Conservation (phyloP, 2,888 invertebrate species). For the Empis stercorea region DNA sequence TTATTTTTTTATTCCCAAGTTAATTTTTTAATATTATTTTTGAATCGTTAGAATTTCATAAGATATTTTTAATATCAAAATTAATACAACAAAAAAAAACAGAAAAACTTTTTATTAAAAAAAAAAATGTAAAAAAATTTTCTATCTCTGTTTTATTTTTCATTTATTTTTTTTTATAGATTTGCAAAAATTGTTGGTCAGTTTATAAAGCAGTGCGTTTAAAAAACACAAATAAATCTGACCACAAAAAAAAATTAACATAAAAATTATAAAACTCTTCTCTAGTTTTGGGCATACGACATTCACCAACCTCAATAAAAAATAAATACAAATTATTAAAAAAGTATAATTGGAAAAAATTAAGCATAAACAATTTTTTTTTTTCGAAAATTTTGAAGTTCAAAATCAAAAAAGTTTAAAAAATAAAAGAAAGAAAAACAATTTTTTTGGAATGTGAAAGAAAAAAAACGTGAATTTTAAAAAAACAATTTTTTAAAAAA, state of each 20-base stretch:
- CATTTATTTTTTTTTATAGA: too few relatives aligned
- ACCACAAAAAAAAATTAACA: constrained; percentile 7
- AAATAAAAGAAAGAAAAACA: not conserved
- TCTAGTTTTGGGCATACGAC: constrained; percentile 28
- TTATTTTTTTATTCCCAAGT: too few relatives aligned
- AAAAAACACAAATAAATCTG: constrained; percentile 15
- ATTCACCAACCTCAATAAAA: constrained; percentile 33
- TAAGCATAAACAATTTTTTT: not conserved
- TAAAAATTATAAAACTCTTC: too few relatives aligned
- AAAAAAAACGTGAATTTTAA: not conserved
- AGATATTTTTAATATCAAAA: too few relatives aligned
- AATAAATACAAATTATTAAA: constrained; percentile 13
- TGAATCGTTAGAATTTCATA: too few relatives aligned
- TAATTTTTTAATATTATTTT: too few relatives aligned
- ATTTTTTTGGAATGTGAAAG: not conserved
- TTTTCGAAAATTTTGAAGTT: too few relatives aligned
- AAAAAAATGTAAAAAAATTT: too few relatives aligned
- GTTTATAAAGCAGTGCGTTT: constrained; percentile 15
- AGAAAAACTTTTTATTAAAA: too few relatives aligned
- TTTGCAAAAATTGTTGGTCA: constrained; percentile 8
- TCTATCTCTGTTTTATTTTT: too few relatives aligned
- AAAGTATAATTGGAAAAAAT: constrained; percentile 2
- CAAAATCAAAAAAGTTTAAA: too few relatives aligned
- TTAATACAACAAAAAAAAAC: too few relatives aligned
- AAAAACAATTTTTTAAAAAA: not conserved